Percentiles rank a stretch among this genome's conserved stretches.
Evolutionary conservation across 2,113 vertebrate species (phyloP).

Genomic region (Erythrolamprus reginae): DNA sequence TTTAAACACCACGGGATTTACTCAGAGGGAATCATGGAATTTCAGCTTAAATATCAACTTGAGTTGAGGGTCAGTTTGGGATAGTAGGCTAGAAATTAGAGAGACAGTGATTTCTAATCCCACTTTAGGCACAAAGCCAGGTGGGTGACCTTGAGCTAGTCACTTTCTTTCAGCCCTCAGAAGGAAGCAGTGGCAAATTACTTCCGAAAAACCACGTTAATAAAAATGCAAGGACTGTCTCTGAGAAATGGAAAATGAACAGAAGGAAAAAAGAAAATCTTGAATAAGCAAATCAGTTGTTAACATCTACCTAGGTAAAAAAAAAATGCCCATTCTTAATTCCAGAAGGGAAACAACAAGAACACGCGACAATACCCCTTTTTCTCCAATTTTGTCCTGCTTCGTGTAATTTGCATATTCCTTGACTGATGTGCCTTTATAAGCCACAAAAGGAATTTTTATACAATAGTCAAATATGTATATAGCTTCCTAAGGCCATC

Average conservation of each 20-base stretch:
- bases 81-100: neutral
- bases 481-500: neutral
- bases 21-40: neutral
- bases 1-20: slow-evolving; percentile 31
- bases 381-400: neutral
- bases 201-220: neutral
- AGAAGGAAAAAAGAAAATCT: neutral
- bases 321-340: slow-evolving; percentile 11
- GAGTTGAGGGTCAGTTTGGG: neutral
- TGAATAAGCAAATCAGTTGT: slow-evolving; percentile 12
- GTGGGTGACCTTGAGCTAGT: neutral
- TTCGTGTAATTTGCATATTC: neutral
- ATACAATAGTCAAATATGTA: neutral
- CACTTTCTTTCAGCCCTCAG: neutral
- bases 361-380: too few relatives aligned
- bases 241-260: neutral
- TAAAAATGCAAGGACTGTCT: neutral
- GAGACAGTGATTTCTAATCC: neutral
- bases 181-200: neutral
- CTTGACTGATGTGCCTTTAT: neutral
- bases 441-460: neutral
- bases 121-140: neutral
- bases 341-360: neutral
- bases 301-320: slow-evolving; percentile 27
- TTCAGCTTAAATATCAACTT: slow-evolving; percentile 5